Conservation (phyloP, 2,888 invertebrate species). For the Nomada ruficornis region DNA sequence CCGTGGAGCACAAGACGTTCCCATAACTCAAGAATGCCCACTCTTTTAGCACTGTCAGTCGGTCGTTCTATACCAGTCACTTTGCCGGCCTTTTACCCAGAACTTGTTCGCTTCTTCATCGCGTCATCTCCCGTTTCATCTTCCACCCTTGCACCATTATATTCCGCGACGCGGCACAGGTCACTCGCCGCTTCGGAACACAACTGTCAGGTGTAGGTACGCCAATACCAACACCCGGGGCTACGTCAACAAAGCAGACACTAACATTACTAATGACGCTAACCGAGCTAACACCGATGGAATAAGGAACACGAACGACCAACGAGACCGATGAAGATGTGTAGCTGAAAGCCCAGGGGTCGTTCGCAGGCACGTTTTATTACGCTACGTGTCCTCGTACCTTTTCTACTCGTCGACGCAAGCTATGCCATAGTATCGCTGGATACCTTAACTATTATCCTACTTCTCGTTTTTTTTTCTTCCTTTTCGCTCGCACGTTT, state of each 20-base stretch:
- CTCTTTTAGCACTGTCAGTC: slow-evolving; percentile 34
- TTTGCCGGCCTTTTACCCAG: slow-evolving; percentile 27
- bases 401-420: slow-evolving; percentile 62
- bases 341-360: slow-evolving; percentile 43
- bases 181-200: slow-evolving; percentile 37
- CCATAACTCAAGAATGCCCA: slow-evolving; percentile 29
- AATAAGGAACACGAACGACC: slow-evolving; percentile 33
- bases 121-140: slow-evolving; percentile 60
- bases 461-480: slow-evolving; percentile 4
- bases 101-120: slow-evolving; percentile 23
- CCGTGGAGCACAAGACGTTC: background rate
- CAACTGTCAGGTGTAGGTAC: slow-evolving; percentile 21
- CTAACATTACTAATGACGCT: slow-evolving; percentile 47
- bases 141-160: slow-evolving; percentile 37
- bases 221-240: slow-evolving; percentile 26
- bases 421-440: slow-evolving; percentile 57
- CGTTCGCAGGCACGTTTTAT: slow-evolving; percentile 74
- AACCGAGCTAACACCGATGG: slow-evolving; percentile 36
- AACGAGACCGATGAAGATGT: slow-evolving; percentile 38
- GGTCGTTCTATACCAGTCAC: slow-evolving; percentile 45
- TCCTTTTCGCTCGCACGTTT: background rate
- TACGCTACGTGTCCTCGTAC: slow-evolving; percentile 75
- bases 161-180: slow-evolving; percentile 42
- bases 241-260: slow-evolving; percentile 38
- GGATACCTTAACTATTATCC: slow-evolving; percentile 69